phyloP scores from a whole-genome alignment of 37 sponge, comb jelly and placozoan species.

The Geodia barretti region DNA sequence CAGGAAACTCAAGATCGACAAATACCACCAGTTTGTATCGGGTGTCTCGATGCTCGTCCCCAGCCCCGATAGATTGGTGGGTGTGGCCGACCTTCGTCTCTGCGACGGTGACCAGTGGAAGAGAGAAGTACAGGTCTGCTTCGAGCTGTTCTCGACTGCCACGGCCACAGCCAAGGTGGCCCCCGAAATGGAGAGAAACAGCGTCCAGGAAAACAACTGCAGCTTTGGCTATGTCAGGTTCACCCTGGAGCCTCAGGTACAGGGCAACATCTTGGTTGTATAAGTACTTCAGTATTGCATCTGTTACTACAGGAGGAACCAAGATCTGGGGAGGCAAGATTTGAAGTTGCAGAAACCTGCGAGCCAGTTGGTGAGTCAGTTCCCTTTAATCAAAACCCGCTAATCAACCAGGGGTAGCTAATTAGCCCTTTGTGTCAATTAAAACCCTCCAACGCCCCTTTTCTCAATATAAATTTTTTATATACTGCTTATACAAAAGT shows the following conservation, averaged over 20 bases:
- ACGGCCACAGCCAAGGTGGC: conserved; percentile 15
- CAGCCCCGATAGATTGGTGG: conserved; percentile 41
- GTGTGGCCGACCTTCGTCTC: conserved; percentile 38
- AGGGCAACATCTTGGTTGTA: no score
- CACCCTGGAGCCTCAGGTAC: no score
- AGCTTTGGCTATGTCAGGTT: conserved; percentile 54
- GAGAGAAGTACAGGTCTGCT: conserved; percentile 31
- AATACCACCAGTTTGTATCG: conserved; percentile 17
- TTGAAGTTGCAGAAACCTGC: no score
- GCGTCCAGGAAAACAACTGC: conserved; percentile 38
- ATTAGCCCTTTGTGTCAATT: not conserved
- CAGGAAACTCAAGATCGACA: not conserved
- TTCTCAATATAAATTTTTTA: no score
- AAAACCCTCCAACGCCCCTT: no score
- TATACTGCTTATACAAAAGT: no score
- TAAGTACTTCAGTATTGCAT: no score
- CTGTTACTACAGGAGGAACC: no score
- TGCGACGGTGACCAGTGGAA: conserved; percentile 37
- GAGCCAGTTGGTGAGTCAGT: no score
- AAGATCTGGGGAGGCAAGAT: no score
- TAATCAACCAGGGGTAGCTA: no score
- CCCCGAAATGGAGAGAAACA: conserved; percentile 19
- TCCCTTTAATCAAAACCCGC: no score
- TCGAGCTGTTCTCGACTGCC: conserved; percentile 51
- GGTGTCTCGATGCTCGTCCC: conserved; percentile 40